Conservation (phyloP, 2,113 vertebrate species). For the Lagopus muta region DNA sequence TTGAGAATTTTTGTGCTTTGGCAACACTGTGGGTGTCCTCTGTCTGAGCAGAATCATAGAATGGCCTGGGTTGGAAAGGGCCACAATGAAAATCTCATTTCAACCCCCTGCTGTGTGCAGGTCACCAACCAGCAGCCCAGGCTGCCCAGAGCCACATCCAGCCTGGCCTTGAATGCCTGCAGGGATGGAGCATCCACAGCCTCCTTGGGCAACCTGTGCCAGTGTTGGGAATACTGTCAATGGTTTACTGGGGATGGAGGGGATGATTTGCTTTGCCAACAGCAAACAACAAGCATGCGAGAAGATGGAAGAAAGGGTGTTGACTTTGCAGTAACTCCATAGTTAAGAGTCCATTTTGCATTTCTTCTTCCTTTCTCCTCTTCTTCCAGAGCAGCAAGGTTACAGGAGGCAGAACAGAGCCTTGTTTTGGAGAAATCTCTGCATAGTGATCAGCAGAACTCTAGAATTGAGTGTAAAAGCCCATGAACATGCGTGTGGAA, state of each 20-base stretch:
- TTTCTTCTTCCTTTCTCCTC: neutral
- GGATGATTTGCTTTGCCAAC: neutral
- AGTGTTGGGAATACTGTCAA: neutral
- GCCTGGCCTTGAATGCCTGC: too few species aligned
- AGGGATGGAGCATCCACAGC: too few species aligned
- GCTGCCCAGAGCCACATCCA: too few species aligned
- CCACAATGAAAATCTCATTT: too few species aligned
- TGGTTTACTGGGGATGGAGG: neutral
- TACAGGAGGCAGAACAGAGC: neutral
- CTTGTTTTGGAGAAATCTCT: neutral
- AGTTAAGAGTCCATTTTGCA: neutral
- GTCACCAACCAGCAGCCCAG: too few species aligned
- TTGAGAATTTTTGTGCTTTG: neutral
- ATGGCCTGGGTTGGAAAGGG: too few species aligned
- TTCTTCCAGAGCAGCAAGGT: neutral
- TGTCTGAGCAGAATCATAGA: neutral
- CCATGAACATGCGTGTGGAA: neutral
- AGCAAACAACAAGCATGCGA: neutral
- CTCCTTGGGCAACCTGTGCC: too few species aligned
- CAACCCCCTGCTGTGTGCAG: too few species aligned
- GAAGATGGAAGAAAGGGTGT: neutral
- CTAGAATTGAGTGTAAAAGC: neutral
- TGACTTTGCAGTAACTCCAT: neutral
- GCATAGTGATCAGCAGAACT: neutral
- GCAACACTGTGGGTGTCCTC: neutral